Percentiles rank a stretch among this genome's conserved stretches.
These are phyloP conservation scores for Dipodomys ordii DNA, from an alignment of 2,113 vertebrate genomes.

Conservation along the genomic window DNA sequence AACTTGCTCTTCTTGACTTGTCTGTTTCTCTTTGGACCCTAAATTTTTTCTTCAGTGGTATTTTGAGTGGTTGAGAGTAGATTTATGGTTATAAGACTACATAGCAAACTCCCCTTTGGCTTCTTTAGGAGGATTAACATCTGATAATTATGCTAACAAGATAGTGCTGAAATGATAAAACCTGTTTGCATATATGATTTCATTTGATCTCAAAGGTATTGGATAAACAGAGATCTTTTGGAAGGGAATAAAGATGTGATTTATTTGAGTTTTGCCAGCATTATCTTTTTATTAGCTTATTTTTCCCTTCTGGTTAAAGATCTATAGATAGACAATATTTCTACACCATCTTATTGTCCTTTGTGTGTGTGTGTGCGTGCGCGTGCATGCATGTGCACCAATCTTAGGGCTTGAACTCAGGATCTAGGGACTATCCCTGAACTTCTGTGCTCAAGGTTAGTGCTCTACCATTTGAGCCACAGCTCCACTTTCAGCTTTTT, in stretches of 20 bases:
- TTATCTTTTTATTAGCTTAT: background rate
- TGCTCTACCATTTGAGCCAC: no score
- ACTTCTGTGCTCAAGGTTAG: no score
- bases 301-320: constrained; percentile 9
- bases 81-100: background rate
- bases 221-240: constrained; percentile 23
- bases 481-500: no score
- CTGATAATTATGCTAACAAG: background rate
- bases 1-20: background rate
- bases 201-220: background rate
- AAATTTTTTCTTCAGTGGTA: background rate
- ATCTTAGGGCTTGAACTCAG: no score
- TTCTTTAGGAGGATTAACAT: background rate
- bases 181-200: background rate
- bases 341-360: background rate
- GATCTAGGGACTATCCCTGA: no score
- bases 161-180: background rate
- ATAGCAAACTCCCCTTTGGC: background rate
- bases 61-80: background rate
- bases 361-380: no score
- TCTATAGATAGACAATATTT: constrained; percentile 1
- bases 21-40: background rate
- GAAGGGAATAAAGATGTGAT: background rate
- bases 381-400: no score
- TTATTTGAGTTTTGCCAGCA: background rate